phyloP scores from a whole-genome alignment of 2,888 invertebrate species.

The Parelbella ahira region DNA sequence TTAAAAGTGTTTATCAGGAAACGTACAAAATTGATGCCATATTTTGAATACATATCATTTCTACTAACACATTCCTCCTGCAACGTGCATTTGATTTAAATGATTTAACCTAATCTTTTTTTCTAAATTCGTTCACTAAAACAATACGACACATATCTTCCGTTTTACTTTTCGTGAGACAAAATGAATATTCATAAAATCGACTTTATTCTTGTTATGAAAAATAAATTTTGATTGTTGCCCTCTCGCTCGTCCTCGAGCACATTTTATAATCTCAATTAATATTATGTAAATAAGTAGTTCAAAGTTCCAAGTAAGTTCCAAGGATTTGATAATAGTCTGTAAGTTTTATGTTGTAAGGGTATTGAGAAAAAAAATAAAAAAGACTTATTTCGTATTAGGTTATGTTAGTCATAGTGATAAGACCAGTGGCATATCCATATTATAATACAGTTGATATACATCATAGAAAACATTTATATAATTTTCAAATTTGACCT shows the following conservation, averaged over 20 bases:
- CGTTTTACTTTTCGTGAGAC: neutral
- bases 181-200: too few species aligned
- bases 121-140: neutral
- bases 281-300: constrained; percentile 16
- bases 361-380: constrained; percentile 42
- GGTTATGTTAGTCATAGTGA: constrained; percentile 38
- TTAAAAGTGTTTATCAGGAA: too few species aligned
- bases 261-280: constrained; percentile 9
- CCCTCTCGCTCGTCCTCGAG: constrained; percentile 8
- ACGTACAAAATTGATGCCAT: constrained; percentile 67
- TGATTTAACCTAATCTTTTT: constrained; percentile 4
- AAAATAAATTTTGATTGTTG: neutral
- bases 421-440: constrained; percentile 22
- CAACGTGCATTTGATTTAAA: constrained; percentile 36
- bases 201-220: constrained; percentile 10
- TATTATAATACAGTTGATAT: too few species aligned
- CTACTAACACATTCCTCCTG: constrained; percentile 62
- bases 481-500: too few species aligned
- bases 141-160: neutral
- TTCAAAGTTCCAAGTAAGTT: constrained; percentile 36
- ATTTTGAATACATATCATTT: constrained; percentile 66
- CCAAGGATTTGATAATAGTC: constrained; percentile 61
- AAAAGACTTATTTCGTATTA: constrained; percentile 69
- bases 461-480: too few species aligned
- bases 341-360: constrained; percentile 45